Percentiles rank a stretch among this genome's conserved stretches.
Evolutionary conservation across 2,797 vertebrate genomes (phyloP).

Genomic region (Hozukius guyotensis): DNA sequence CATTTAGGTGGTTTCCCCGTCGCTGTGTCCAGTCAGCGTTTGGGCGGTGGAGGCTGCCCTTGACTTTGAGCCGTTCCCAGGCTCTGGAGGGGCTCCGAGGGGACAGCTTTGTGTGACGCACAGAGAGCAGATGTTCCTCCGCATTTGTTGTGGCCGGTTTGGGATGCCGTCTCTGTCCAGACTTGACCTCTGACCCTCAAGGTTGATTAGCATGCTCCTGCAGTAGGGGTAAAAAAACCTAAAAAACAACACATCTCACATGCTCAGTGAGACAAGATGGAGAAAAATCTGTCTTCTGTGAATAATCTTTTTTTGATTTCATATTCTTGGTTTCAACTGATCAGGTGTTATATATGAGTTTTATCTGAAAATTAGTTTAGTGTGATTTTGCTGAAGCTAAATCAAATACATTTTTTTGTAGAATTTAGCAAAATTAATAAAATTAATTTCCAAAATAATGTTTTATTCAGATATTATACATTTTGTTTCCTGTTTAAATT

Average conservation of each 20-base stretch:
- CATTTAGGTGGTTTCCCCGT: neutral
- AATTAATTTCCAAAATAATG: neutral
- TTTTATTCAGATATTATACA: neutral
- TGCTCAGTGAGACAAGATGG: constrained; percentile 25
- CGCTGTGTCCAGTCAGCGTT: constrained; percentile 54
- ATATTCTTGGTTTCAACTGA: neutral
- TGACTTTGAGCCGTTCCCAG: constrained; percentile 81
- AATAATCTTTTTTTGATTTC: neutral
- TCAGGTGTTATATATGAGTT: neutral
- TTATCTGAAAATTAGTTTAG: neutral
- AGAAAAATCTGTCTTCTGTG: constrained; percentile 3
- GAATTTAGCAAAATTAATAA: neutral
- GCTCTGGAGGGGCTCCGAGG: constrained; percentile 63
- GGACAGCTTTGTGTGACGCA: constrained; percentile 74
- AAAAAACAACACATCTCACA: constrained; percentile 37
- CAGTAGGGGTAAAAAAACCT: constrained; percentile 24
- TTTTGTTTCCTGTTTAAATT: neutral
- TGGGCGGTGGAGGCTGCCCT: constrained; percentile 54
- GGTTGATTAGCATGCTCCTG: constrained; percentile 73
- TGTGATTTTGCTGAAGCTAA: neutral
- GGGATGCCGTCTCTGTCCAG: constrained; percentile 70
- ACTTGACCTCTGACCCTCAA: constrained; percentile 74
- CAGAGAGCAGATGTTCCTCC: constrained; percentile 80
- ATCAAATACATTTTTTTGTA: neutral
- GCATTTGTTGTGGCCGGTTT: constrained; percentile 73